Percentiles rank a stretch among this genome's conserved stretches.
These are phyloP conservation scores for Altica lythri DNA, from an alignment of 2,888 invertebrate genomes.

Conservation along the genomic window DNA sequence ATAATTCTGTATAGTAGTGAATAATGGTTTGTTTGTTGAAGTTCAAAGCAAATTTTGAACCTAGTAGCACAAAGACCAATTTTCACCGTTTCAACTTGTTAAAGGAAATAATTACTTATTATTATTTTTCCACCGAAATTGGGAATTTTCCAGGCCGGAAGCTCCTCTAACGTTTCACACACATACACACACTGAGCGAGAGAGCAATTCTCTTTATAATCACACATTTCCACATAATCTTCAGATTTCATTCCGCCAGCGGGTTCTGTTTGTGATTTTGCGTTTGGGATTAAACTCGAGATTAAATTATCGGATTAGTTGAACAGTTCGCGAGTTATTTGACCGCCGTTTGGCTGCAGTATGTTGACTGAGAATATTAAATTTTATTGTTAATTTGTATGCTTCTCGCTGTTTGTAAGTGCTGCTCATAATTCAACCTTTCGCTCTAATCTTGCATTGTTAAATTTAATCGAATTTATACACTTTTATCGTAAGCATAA, in stretches of 20 bases:
- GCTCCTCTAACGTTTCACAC: conserved; percentile 5
- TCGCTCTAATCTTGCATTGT: conserved; percentile 43
- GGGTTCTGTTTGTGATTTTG: conserved; percentile 34
- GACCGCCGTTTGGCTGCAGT: conserved; percentile 45
- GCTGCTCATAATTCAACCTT: conserved; percentile 40
- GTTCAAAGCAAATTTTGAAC: conserved; percentile 6
- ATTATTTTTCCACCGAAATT: conserved; percentile 15
- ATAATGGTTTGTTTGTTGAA: too few species aligned
- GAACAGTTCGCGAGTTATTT: conserved; percentile 47
- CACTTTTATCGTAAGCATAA: conserved; percentile 36
- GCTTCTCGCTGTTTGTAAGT: conserved; percentile 30
- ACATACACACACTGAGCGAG: conserved; percentile 3
- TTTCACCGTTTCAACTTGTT: conserved; percentile 8
- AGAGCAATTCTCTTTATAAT: conserved; percentile 21
- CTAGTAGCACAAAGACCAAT: conserved; percentile 12
- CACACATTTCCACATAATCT: conserved; percentile 29
- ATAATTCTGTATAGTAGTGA: too few species aligned
- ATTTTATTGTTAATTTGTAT: conserved; percentile 52
- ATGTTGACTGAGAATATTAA: conserved; percentile 50
- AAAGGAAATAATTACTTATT: conserved; percentile 11
- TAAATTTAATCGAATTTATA: conserved; percentile 37
- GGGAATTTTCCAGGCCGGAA: conserved; percentile 10
- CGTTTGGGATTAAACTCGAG: conserved; percentile 40
- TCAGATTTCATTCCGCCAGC: conserved; percentile 30
- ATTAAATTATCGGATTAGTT: conserved; percentile 48